Evolutionary conservation across 64 coral and sea anemone genomes (phyloP), one percentile per base, ranked within the genome.

Genomic region (Anthopleura sola): DNA sequence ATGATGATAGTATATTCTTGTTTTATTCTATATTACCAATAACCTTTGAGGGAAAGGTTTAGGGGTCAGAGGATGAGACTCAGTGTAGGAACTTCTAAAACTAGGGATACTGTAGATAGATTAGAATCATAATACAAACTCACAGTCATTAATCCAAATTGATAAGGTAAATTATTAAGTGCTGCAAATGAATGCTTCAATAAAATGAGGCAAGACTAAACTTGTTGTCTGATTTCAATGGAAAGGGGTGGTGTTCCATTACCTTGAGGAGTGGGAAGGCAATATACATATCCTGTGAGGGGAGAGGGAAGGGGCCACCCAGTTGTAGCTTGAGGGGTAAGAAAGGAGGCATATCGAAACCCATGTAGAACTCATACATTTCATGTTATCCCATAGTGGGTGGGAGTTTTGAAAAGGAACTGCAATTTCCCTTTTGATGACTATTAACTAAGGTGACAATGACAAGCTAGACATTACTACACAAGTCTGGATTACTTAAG

Each of bases 181-280:
- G 58, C 66, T 36, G 29, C 66, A 71, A 62, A 12, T 71, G 66
- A 71, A 71, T 12, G 66, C 66, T 71, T 71, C 66, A 71, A 71
- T 71, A 71, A 62, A 71, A 71, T 71, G 66, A 71, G 66, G 66
- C 66, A 71, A 71, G 34, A 62, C 4, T 11, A 23, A 58, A 62
- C n/a, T 62, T 0, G 6, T 44, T 53, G 50, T 53, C 50, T 53
- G 50, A 53, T 53, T 15, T 53, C 14, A 3, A 44, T 44, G 4
- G 0, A 44, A 0, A 44, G 40, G 40, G 40, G 40, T 0, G 40
- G 0, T 44, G 9, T 44, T 44, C 40, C 9, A 44, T 44, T 44
- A 44, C 1, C 40, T 44, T 44, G 40, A 6, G 40, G 40, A 3
- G 1, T 44, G 40, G 40, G 40, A 44, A 44, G 40, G 40, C 9